These are phyloP conservation scores for Eupleurogrammus muticus DNA, from an alignment of 2,797 vertebrate genomes.

Conservation along the genomic window DNA sequence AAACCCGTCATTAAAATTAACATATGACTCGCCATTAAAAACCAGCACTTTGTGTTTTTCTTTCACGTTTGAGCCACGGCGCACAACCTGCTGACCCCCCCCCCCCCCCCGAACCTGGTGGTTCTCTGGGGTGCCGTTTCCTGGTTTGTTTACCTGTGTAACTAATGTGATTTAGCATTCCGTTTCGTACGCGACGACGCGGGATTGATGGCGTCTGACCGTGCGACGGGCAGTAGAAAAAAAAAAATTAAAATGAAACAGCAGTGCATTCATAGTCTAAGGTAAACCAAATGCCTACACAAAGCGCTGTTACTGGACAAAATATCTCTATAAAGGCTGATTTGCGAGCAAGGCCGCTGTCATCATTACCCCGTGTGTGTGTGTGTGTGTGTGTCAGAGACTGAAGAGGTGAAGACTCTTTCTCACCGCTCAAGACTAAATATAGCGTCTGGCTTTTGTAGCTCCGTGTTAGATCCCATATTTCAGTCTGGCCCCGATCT, in stretches of 20 bases:
- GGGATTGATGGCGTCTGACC: constrained; percentile 72
- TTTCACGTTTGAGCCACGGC: constrained; percentile 43
- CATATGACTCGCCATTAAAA: constrained; percentile 59
- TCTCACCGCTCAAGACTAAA: constrained; percentile 67
- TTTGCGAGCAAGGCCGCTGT: constrained; percentile 56
- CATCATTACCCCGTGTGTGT: constrained; percentile 51
- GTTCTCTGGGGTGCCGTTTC: constrained; percentile 63
- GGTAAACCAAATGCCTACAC: constrained; percentile 65
- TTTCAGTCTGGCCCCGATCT: constrained; percentile 73
- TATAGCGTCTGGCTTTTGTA: constrained; percentile 69
- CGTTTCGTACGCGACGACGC: constrained; percentile 53
- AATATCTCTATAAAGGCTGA: constrained; percentile 32
- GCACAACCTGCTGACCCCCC: constrained; percentile 36
- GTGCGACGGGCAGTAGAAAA: no score
- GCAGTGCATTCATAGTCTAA: constrained; percentile 55
- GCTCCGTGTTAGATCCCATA: constrained; percentile 62
- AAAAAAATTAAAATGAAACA: no score
- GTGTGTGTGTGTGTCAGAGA: constrained; percentile 60
- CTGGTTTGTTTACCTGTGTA: constrained; percentile 66
- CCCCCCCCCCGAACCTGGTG: constrained; percentile 1
- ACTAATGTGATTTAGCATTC: constrained; percentile 67
- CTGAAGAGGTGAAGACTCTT: constrained; percentile 63
- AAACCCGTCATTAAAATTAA: constrained; percentile 66
- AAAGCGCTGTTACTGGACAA: constrained; percentile 1
- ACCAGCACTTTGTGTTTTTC: constrained; percentile 65